Evolutionary conservation across 2,888 invertebrate species (phyloP).

Genomic region (Mythimna albipuncta): DNA sequence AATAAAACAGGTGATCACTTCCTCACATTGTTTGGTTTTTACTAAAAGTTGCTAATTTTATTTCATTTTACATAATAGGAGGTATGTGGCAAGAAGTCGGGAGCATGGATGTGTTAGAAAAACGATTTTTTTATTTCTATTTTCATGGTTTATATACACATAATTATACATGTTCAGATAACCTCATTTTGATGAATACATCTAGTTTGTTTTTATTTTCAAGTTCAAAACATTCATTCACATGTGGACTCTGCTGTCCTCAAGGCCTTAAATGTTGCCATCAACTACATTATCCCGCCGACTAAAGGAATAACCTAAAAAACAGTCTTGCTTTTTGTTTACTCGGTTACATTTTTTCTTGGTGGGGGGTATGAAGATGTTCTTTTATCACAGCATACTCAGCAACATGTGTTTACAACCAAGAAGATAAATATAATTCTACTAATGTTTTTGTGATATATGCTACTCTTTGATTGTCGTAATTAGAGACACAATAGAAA

Average conservation of each 20-base stretch:
- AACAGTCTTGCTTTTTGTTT: background rate
- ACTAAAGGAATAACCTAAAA: constrained; percentile 2
- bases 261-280: background rate
- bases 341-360: constrained; percentile 4
- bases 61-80: constrained; percentile 27
- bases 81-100: constrained; percentile 11
- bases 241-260: background rate
- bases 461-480: too few species aligned
- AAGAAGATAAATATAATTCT: background rate
- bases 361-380: constrained; percentile 14
- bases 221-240: background rate
- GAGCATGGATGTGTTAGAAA: background rate
- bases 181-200: background rate
- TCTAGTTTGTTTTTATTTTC: constrained; percentile 18
- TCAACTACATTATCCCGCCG: background rate
- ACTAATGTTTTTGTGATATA: constrained; percentile 1
- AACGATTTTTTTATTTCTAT: background rate
- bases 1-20: constrained; percentile 55
- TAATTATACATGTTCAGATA: background rate
- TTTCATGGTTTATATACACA: background rate
- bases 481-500: too few species aligned
- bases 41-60: constrained; percentile 11
- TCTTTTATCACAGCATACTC: background rate
- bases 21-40: constrained; percentile 39
- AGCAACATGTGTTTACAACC: background rate